These are phyloP conservation scores for Peromyscus polionotus DNA, from an alignment of 2,113 vertebrate species.

Conservation along the genomic window DNA sequence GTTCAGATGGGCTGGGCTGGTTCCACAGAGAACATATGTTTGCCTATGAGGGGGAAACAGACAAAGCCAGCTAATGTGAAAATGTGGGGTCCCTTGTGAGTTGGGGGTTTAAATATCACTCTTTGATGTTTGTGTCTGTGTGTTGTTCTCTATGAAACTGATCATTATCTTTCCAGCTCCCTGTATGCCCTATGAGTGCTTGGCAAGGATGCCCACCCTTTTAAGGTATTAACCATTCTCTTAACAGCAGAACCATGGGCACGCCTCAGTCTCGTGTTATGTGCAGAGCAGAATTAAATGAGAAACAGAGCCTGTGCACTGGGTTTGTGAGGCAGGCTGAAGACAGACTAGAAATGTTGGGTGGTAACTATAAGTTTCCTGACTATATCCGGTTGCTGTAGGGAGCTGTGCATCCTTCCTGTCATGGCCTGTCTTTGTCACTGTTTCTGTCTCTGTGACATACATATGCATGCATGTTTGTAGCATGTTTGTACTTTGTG, in stretches of 20 bases:
- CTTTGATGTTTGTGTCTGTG: constrained; percentile 55
- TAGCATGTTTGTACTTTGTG: neutral
- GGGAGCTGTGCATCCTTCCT: neutral
- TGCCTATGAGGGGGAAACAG: constrained; percentile 63
- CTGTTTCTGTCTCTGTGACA: neutral
- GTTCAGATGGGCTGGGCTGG: constrained; percentile 59
- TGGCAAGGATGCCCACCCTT: neutral
- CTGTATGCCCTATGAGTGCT: neutral
- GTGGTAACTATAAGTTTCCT: constrained; percentile 57
- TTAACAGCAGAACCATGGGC: neutral
- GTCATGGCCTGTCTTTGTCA: neutral
- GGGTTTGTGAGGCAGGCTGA: constrained; percentile 21
- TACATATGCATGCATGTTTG: neutral
- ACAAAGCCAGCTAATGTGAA: constrained; percentile 65
- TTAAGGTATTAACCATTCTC: constrained; percentile 54
- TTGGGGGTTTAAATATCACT: constrained; percentile 66
- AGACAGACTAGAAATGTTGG: constrained; percentile 62
- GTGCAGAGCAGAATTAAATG: constrained; percentile 56
- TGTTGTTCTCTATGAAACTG: constrained; percentile 33
- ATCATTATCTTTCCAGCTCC: neutral
- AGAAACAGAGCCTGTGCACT: constrained; percentile 32
- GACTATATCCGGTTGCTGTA: neutral
- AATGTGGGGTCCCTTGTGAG: constrained; percentile 44
- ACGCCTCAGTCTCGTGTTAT: constrained; percentile 4
- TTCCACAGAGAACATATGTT: constrained; percentile 76